Base-by-base conservation (phyloP, 1,140 invertebrate species). In the Akabosia matsudoensis region DNA sequence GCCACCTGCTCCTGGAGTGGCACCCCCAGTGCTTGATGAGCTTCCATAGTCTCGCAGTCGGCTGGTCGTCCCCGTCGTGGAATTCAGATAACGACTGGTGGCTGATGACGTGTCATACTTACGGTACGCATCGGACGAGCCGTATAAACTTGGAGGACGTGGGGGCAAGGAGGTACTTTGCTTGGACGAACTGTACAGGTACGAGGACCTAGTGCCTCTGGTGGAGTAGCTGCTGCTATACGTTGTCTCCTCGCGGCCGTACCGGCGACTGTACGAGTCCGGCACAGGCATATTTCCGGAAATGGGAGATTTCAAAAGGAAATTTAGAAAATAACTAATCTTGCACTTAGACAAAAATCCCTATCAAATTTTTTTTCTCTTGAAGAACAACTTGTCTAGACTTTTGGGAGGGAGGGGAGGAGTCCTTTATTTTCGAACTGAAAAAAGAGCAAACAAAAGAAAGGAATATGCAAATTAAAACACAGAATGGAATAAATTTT, bases 281-380 rank as follows among this genome's bases (percentile, higher is more conserved):
- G 80, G 80, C 13, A 81, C 80, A 51, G 80, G 80, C 80, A 81
- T 81, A 30, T 67, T 67, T 28, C n/a, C n/a, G n/a, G 61, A 31
- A 31, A 67, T 30, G 61, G 61, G 61, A 67, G 14, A 56, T 56
- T 56, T 56, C 24, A 67, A 31, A 31, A 7, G 10, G 30, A 67
- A 30, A 28, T 67, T 67, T 61, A n/a, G 14, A 61, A 61, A 61
- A 61, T 61, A 24, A 22, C 14, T n/a, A 61, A 61, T 61, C 24
- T 61, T 61, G 54, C 24, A 61, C 24, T 61, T 61, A 10, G 24
- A 22, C 13, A 61, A 61, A n/a, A 61, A 7, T 61, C 54, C 4
- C 7, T 61, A 10, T 61, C 54, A 16, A 3, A 10, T 45, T 45
- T 18, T 45, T 18, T 45, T 18, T 45, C 37, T 45, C 37, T 45